Evolutionary conservation across 2,797 vertebrate species (phyloP), one percentile per base, ranked within the genome.

Genomic region (Nyctalus aviator): DNA sequence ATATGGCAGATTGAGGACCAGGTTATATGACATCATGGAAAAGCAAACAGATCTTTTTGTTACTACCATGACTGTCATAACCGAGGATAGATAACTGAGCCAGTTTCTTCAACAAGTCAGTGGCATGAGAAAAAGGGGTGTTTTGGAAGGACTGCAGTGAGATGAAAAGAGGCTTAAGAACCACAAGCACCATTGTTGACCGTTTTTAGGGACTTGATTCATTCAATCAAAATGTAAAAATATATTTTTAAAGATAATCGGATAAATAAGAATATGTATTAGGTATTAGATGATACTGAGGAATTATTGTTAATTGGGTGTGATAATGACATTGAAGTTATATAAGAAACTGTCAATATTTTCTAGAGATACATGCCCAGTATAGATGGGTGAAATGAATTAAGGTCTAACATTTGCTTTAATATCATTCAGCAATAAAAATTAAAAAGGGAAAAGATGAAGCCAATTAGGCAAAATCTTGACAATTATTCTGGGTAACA

Each of bases 391-490:
- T 27, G 15, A 88, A 71, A 66, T 59, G 46, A 75, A 21, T 32
- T 71, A 81, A 72, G 10, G 9, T 87, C 15, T 57, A 62, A 18
- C 17, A 50, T 72, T 77, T 88, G 13, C 73, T 88, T 92, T 90
- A 82, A 87, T 89, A n/a, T 78, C 37, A 91, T 14, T 94, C 37
- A 77, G 82, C 37, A 88, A 44, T 69, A 32, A 82, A 73, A 35
- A 30, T 53, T 18, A 35, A 79, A 62, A 64, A 59, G 55, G 25
- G 3, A 13, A 46, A 8, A 35, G 18, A 84, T 41, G 27, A 55
- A 37, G 68, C 20, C 66, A 88, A 23, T 59, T 25, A 75, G 35
- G 73, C 23, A 86, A 90, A 64, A 86, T 78, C 18, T 62, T 86
- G 35, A 41, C 17, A 32, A 48, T 87, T 78, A 78, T 1, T 59